Base-by-base conservation (phyloP, 2,888 invertebrate species). In the Drosophila atroscutellata region DNA sequence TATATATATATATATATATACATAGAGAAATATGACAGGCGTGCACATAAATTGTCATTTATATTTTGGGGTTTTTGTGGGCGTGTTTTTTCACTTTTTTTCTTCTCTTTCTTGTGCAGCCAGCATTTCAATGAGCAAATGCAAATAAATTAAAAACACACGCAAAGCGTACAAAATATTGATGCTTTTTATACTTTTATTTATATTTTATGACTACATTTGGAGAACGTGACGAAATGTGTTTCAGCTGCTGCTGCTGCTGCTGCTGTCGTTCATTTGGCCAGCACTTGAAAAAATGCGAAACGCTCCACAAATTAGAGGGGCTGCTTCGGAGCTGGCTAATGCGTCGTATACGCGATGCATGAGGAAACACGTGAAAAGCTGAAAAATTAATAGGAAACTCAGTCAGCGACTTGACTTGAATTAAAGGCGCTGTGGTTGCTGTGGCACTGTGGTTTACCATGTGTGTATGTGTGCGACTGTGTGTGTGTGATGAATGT, bases 61-160 rank as follows among this genome's bases (percentile, higher is more conserved):
- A 88, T 88, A 83, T 86, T 78, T 76, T 75, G 70, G 72, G 78
- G 71, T 78, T 68, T 80, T 70, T 77, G 69, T 76, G 61, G 80
- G 65, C 65, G 52, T 68, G 63, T 77, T 73, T 88, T 86, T 24
- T 2, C 32, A 32, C 11, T 39, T 4, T 20, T 20, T 5, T 2
- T 9, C 9, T 20, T 39, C 20, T 5, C 13, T 13, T 34, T 18
- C 15, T 15, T 84, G 86, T 83, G 83, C 81, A 83, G 86, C 77
- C 80, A 86, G 85, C 85, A 86, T 86, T 86, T 88, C 85, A 86
- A 86, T 86, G 86, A 86, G 85, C 80, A 85, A 83, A 86, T 81
- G 88, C 86, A 84, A 88, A 86, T 86, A 86, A 86, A 86, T 86
- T 86, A 88, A 88, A 86, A 88, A 76, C 76, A 86, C 75, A 77